phyloP scores from a whole-genome alignment of 2,888 invertebrate genomes.

The Drosophila infuscata region DNA sequence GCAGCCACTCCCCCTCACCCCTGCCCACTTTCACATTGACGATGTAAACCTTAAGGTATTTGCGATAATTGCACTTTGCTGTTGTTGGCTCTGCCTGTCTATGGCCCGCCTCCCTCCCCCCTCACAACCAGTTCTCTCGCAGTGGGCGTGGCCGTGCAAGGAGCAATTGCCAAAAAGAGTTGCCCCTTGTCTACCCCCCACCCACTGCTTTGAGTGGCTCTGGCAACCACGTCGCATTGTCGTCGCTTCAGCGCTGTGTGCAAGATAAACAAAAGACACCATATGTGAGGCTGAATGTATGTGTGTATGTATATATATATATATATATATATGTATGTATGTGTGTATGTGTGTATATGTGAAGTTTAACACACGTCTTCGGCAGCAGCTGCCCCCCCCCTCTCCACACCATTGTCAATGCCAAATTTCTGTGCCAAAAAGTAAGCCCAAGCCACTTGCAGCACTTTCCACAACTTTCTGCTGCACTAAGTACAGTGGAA shows the following conservation, averaged over 20 bases:
- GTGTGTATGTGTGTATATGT: constrained; percentile 8
- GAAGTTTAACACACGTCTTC: constrained; percentile 67
- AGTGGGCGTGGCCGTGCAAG: constrained; percentile 37
- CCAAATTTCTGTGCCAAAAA: constrained; percentile 28
- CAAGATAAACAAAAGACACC: constrained; percentile 78
- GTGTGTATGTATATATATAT: constrained; percentile 1
- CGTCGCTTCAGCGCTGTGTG: constrained; percentile 63
- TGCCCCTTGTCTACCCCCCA: constrained; percentile 39
- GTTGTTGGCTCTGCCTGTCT: constrained; percentile 53
- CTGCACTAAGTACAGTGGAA: constrained; percentile 34
- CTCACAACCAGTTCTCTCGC: constrained; percentile 12
- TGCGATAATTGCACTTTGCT: constrained; percentile 83
- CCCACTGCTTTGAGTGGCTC: constrained; percentile 45
- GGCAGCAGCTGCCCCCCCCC: constrained; percentile 25
- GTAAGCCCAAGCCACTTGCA: constrained; percentile 34
- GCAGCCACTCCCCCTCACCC: not conserved
- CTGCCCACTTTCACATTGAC: constrained; percentile 47
- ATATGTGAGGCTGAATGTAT: constrained; percentile 10
- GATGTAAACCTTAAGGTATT: constrained; percentile 82
- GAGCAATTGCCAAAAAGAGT: constrained; percentile 64
- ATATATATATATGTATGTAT: not conserved
- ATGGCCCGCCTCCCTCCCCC: not conserved
- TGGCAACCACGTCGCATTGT: constrained; percentile 55
- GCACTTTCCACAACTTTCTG: constrained; percentile 23
- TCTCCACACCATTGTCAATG: not conserved